Percentiles rank a stretch among this genome's conserved stretches.
These are phyloP conservation scores for Parnassius apollo DNA, from an alignment of 2,888 invertebrate species.

Conservation along the genomic window DNA sequence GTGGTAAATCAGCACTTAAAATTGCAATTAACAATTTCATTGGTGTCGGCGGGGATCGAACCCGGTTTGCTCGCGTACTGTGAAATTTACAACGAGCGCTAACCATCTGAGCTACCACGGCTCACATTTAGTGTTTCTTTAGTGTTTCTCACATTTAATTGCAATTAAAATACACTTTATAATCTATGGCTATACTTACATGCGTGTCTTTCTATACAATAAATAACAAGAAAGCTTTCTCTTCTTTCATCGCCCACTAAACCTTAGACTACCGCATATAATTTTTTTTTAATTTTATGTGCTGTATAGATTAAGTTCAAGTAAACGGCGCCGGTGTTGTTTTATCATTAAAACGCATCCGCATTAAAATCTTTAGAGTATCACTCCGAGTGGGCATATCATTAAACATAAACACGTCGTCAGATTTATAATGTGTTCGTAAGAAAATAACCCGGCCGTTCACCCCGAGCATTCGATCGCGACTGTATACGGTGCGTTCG, in stretches of 20 bases:
- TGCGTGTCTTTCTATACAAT: too few species aligned
- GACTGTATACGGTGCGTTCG: slow-evolving; percentile 39
- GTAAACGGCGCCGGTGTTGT: slow-evolving; percentile 12
- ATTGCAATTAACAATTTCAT: too few species aligned
- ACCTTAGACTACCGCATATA: neutral
- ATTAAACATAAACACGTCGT: slow-evolving; percentile 34
- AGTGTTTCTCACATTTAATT: too few species aligned
- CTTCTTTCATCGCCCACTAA: neutral
- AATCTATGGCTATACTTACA: too few species aligned
- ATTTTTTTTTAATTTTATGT: neutral
- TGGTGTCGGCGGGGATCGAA: too few species aligned
- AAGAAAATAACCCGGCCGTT: slow-evolving; percentile 40
- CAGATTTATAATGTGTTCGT: slow-evolving; percentile 32
- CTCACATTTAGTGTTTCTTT: too few species aligned
- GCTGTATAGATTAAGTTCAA: neutral
- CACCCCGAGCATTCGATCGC: slow-evolving; percentile 41
- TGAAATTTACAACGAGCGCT: too few species aligned
- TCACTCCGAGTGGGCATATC: slow-evolving; percentile 28
- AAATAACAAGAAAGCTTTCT: too few species aligned
- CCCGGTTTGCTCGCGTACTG: too few species aligned
- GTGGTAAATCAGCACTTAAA: too few species aligned
- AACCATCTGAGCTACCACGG: too few species aligned
- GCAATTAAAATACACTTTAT: too few species aligned
- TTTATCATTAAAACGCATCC: slow-evolving; percentile 10
- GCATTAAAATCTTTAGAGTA: slow-evolving; percentile 10